Percentiles rank a stretch among this genome's conserved stretches.
phyloP scores from a whole-genome alignment of 1,140 invertebrate genomes.

The Leptinotarsa lineolata region DNA sequence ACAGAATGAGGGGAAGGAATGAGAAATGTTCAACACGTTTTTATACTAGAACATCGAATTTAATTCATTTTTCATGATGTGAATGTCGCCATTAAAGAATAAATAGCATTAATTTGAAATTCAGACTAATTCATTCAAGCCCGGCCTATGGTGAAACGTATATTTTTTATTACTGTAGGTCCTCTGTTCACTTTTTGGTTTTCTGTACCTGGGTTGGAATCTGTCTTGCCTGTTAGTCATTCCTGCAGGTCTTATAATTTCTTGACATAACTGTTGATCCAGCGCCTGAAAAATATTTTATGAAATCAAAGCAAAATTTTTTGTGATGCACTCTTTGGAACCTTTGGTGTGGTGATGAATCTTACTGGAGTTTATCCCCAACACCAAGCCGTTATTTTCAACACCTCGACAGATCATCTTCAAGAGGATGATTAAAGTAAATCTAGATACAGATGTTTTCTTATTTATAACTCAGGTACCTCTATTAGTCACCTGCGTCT shows the following conservation, averaged over 20 bases:
- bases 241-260: slow-evolving; percentile 45
- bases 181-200: background rate
- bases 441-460: too few species aligned
- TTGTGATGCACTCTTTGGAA: too few species aligned
- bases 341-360: too few species aligned
- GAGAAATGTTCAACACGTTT: background rate
- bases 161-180: background rate
- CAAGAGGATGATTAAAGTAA: too few species aligned
- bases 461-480: too few species aligned
- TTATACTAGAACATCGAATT: background rate
- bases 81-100: too few species aligned
- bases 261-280: slow-evolving; percentile 51
- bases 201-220: slow-evolving; percentile 10
- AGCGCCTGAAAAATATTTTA: slow-evolving; percentile 48
- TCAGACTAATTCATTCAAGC: slow-evolving; percentile 37
- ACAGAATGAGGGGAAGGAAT: background rate
- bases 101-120: background rate
- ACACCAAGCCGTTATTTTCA: too few species aligned
- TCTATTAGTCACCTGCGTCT: too few species aligned
- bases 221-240: slow-evolving; percentile 26
- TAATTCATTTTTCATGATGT: too few species aligned
- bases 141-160: slow-evolving; percentile 31
- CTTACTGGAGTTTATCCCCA: too few species aligned
- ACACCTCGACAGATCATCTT: too few species aligned
- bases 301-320: too few species aligned